Percentiles rank a stretch among this genome's conserved stretches.
Evolutionary conservation across 1,140 invertebrate genomes (phyloP).

Genomic region (Zeugodacus cucurbitae): DNA sequence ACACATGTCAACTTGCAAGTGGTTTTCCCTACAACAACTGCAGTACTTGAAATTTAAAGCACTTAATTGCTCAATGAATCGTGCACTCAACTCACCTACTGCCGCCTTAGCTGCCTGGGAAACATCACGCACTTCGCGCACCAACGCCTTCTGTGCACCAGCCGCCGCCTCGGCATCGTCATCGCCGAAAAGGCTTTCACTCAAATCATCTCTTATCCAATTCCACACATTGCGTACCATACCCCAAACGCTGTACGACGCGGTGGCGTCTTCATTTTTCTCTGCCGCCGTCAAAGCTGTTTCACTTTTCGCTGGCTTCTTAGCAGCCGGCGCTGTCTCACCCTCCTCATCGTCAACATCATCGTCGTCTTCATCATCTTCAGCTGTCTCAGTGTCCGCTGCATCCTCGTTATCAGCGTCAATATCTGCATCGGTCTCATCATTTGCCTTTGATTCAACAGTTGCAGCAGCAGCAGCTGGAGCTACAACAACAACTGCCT

Average conservation of each 20-base stretch:
- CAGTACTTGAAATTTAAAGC: neutral
- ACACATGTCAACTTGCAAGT: neutral
- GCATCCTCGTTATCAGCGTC: constrained; percentile 44
- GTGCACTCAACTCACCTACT: neutral
- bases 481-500: neutral
- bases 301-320: constrained; percentile 54
- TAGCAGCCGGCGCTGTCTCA: constrained; percentile 43
- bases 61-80: neutral
- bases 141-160: constrained; percentile 3
- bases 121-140: neutral
- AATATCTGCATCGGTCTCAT: constrained; percentile 32
- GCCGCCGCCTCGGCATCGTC: constrained; percentile 53
- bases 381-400: constrained; percentile 45
- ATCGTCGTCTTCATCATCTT: constrained; percentile 43
- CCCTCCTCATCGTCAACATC: neutral
- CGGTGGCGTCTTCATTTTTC: constrained; percentile 43
- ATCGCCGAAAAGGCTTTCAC: constrained; percentile 60
- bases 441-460: constrained; percentile 40
- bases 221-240: constrained; percentile 58
- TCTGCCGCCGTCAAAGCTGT: constrained; percentile 45
- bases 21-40: neutral
- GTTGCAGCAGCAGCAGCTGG: neutral
- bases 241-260: constrained; percentile 61
- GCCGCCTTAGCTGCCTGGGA: neutral
- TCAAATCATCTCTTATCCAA: constrained; percentile 60